Conservation (phyloP, 1,140 invertebrate genomes). For the Pseudoatta argentina region DNA sequence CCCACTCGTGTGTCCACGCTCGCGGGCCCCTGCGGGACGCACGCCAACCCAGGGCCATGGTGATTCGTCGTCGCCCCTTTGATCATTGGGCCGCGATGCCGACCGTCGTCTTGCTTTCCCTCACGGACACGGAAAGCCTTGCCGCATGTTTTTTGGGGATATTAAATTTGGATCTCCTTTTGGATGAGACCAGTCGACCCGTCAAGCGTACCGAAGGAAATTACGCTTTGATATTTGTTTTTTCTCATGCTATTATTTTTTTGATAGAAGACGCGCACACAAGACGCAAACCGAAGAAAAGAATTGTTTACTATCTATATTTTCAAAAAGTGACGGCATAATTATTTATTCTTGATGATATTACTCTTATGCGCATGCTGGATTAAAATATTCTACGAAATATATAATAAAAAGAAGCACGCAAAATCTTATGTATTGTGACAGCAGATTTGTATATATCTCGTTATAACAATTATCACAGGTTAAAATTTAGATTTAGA, state of each 20-base stretch:
- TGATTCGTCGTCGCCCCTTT: conserved; percentile 59
- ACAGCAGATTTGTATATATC: neutral
- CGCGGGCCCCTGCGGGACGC: conserved; percentile 51
- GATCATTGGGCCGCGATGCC: conserved; percentile 62
- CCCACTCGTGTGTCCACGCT: conserved; percentile 80
- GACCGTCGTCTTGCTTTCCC: conserved; percentile 48
- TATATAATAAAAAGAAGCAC: neutral
- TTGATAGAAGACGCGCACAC: neutral
- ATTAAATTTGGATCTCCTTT: conserved; percentile 42
- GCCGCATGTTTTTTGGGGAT: conserved; percentile 28
- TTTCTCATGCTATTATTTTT: neutral
- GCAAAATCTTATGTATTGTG: neutral
- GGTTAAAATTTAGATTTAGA: conserved; percentile 22
- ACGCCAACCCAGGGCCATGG: conserved; percentile 43
- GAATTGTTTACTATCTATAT: neutral
- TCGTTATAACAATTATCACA: neutral
- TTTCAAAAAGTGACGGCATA: neutral
- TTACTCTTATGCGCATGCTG: no score
- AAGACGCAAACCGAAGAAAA: neutral
- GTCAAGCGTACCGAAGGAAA: conserved; percentile 34
- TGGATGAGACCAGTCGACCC: conserved; percentile 3
- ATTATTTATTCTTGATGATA: neutral
- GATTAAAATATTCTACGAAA: neutral
- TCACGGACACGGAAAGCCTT: conserved; percentile 41
- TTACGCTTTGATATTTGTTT: conserved; percentile 48